Conservation (phyloP, 1,140 invertebrate genomes). For the Drosophila pseudoobscura region DNA sequence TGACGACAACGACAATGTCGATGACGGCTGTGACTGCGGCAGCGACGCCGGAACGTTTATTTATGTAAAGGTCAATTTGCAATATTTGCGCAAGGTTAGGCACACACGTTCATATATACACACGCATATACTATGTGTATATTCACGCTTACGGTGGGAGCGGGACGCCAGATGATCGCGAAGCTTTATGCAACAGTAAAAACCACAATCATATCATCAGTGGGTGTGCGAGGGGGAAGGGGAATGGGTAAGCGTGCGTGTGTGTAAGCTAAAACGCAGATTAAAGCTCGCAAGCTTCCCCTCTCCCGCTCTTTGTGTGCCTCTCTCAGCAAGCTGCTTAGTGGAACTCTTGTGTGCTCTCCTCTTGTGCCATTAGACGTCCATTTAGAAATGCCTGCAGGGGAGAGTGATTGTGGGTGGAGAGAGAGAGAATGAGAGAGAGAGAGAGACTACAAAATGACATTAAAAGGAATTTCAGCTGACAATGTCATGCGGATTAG, state of each 20-base stretch:
- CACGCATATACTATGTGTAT: neutral
- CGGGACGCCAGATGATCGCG: slow-evolving; percentile 39
- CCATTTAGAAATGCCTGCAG: slow-evolving; percentile 24
- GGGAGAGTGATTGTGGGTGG: neutral
- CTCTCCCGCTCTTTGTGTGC: neutral
- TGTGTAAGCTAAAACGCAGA: slow-evolving; percentile 17
- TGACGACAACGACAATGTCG: neutral
- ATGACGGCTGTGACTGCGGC: slow-evolving; percentile 33
- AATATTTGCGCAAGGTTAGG: slow-evolving; percentile 79
- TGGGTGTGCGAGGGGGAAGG: neutral
- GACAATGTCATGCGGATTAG: slow-evolving; percentile 72
- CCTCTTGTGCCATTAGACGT: slow-evolving; percentile 16
- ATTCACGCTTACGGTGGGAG: slow-evolving; percentile 13
- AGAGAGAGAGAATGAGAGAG: too few species aligned
- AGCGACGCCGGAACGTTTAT: slow-evolving; percentile 51
- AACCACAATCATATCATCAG: slow-evolving; percentile 23
- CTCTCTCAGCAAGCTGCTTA: neutral
- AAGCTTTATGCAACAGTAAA: slow-evolving; percentile 47
- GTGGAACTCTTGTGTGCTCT: neutral
- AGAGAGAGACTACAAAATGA: slow-evolving; percentile 32
- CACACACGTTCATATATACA: slow-evolving; percentile 21
- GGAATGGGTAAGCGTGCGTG: neutral
- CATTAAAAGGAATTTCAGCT: slow-evolving; percentile 70
- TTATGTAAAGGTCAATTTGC: slow-evolving; percentile 78
- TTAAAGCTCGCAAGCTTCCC: slow-evolving; percentile 10